Percentiles rank a stretch among this genome's conserved stretches.
phyloP scores from a whole-genome alignment of 1,140 invertebrate species.

The Anastrepha ludens region DNA sequence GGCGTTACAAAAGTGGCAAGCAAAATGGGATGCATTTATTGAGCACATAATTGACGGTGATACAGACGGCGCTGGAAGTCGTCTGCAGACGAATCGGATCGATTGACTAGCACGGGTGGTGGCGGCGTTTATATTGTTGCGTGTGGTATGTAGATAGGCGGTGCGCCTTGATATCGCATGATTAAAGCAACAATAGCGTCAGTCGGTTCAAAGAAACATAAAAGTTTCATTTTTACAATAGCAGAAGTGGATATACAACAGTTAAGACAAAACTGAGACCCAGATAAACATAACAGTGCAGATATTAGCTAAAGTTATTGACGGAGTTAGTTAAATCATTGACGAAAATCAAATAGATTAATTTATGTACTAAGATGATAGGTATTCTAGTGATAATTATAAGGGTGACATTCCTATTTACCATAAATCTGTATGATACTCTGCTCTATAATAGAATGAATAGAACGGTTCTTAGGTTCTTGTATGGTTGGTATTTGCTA shows the following conservation, averaged over 20 bases:
- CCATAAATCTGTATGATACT: too few species aligned
- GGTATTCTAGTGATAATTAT: neutral
- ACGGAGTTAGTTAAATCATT: too few species aligned
- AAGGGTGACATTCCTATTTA: slow-evolving; percentile 3
- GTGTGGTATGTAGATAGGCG: neutral
- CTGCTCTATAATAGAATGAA: too few species aligned
- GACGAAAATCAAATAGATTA: too few species aligned
- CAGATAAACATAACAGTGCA: too few species aligned
- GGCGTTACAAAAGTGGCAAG: slow-evolving; percentile 64
- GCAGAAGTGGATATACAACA: too few species aligned
- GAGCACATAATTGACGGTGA: neutral
- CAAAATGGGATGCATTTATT: slow-evolving; percentile 65
- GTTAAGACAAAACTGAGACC: too few species aligned
- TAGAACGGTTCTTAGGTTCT: too few species aligned
- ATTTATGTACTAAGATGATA: too few species aligned
- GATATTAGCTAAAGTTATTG: too few species aligned
- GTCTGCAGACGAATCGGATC: slow-evolving; percentile 57
- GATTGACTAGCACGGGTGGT: slow-evolving; percentile 74
- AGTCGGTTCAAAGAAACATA: neutral
- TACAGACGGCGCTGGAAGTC: neutral
- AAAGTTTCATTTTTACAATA: too few species aligned
- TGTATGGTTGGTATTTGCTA: too few species aligned
- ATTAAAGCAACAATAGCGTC: neutral
- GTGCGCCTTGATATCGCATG: neutral
- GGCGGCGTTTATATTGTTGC: slow-evolving; percentile 50